Evolutionary conservation across 2,888 invertebrate species (phyloP).

Genomic region (Caprella mutica): DNA sequence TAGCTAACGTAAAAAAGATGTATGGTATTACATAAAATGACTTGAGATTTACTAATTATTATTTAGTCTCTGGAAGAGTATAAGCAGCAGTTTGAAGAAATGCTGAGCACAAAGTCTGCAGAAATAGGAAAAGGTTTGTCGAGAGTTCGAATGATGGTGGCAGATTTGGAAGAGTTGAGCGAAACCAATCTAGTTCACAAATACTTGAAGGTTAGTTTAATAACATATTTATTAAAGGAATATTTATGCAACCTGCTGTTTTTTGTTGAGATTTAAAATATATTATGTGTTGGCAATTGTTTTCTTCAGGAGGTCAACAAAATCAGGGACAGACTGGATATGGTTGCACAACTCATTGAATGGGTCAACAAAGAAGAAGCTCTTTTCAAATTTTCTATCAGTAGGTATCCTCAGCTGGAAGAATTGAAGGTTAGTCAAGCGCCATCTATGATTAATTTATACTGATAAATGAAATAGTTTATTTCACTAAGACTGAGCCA

Average conservation of each 20-base stretch:
- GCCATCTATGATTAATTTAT: neutral
- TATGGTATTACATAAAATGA: too few species aligned
- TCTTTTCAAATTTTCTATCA: constrained; percentile 68
- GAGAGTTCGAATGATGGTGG: constrained; percentile 60
- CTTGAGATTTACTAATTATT: constrained; percentile 10
- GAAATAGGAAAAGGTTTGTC: constrained; percentile 58
- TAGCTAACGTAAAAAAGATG: too few species aligned
- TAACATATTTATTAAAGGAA: too few species aligned
- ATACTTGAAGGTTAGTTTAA: constrained; percentile 45
- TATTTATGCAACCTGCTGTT: too few species aligned
- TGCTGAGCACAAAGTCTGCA: constrained; percentile 55
- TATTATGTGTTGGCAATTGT: neutral
- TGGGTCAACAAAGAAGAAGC: constrained; percentile 86
- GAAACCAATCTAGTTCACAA: constrained; percentile 61
- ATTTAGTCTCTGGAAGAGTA: constrained; percentile 52
- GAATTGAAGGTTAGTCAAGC: constrained; percentile 51
- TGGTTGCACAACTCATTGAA: constrained; percentile 59
- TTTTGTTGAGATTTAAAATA: neutral
- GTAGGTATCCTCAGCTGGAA: constrained; percentile 63
- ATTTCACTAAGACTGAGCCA: neutral
- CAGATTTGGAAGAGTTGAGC: constrained; percentile 71
- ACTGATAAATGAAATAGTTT: neutral
- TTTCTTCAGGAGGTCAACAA: constrained; percentile 51
- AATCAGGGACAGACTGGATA: constrained; percentile 60
- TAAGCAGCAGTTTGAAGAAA: constrained; percentile 75